Percentiles rank a stretch among this genome's conserved stretches.
These are phyloP conservation scores for Lepidostoma basale DNA, from an alignment of 1,140 invertebrate species.

Conservation along the genomic window DNA sequence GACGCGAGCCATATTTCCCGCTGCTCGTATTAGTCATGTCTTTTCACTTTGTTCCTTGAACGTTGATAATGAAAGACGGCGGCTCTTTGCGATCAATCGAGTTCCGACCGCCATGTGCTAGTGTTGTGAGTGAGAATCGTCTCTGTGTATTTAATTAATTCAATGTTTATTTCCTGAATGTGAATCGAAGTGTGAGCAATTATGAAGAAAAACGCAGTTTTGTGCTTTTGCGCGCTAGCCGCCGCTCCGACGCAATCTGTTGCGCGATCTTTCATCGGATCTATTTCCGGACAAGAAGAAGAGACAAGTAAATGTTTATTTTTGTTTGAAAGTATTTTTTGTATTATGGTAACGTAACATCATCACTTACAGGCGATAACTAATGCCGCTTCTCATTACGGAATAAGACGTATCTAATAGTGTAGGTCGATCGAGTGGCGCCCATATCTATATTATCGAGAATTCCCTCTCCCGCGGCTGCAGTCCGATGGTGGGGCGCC, in stretches of 20 bases:
- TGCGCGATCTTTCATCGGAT: conserved; percentile 25
- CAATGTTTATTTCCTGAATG: not conserved
- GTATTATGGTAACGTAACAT: not conserved
- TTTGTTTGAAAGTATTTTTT: conserved; percentile 13
- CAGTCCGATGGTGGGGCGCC: not conserved
- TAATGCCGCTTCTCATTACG: not conserved
- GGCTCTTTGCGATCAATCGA: conserved; percentile 3
- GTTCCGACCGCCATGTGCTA: not conserved
- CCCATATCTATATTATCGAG: not conserved
- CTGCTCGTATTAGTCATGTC: conserved; percentile 31
- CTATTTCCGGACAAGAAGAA: conserved; percentile 28
- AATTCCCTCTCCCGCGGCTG: conserved; percentile 2
- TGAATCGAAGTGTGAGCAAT: not conserved
- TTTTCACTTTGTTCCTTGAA: conserved; percentile 25
- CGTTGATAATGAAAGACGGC: conserved; percentile 23
- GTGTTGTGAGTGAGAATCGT: not conserved
- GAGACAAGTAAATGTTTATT: conserved; percentile 29
- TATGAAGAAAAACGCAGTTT: conserved; percentile 43
- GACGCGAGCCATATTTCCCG: conserved; percentile 30
- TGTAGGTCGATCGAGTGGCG: too few species aligned
- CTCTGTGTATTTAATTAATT: not conserved
- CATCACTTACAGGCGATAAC: not conserved
- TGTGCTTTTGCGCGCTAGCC: conserved; percentile 41
- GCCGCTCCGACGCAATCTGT: conserved; percentile 14
- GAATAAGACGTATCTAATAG: not conserved